Evolutionary conservation across 2,888 invertebrate genomes (phyloP), one percentile per base, ranked within the genome.

Genomic region (Drosophila leonis): DNA sequence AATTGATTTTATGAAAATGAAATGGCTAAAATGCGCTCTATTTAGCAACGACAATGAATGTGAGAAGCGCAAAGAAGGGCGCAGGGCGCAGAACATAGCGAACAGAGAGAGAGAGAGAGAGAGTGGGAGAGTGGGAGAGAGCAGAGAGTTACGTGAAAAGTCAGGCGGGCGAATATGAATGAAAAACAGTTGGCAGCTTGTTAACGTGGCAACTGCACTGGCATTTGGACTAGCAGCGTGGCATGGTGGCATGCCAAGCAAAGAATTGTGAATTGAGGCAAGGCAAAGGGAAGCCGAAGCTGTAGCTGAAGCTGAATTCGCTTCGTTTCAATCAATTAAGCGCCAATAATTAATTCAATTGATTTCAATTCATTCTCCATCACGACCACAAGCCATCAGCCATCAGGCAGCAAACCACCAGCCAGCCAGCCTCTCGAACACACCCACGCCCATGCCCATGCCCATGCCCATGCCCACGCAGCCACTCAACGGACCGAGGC

Each of bases 301-400:
- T 42, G 24, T 24, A 24, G 44, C 78, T 70, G 64, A 52, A 29
- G 35, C 65, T 61, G 78, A 70, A 61, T 75, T 86, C 73, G 75
- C 78, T 86, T 89, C 88, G 90, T 78, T 84, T 81, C 91, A 90
- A 91, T 91, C 91, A 91, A 91, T 91, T 91, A 91, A 83, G 90
- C 91, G 82, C 77, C 92, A 90, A 92, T 91, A 91, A 91, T 91
- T 92, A 91, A 91, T 91, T 91, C 82, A 91, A 91, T 91, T 90
- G 90, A 85, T 82, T 90, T 86, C 87, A 81, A 90, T 85, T 88
- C 87, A 90, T 75, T 80, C 67, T 35, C 59, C 72, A 68, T 49
- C 64, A 65, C 62, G 62, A 66, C 67, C 81, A 59, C 66, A 49
- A 67, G 59, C 49, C 80, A 37, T 62, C 51, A 72, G 42, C 63